Evolutionary conservation across 2,113 vertebrate genomes (phyloP).

Genomic region (Myrmecophaga tridactyla): DNA sequence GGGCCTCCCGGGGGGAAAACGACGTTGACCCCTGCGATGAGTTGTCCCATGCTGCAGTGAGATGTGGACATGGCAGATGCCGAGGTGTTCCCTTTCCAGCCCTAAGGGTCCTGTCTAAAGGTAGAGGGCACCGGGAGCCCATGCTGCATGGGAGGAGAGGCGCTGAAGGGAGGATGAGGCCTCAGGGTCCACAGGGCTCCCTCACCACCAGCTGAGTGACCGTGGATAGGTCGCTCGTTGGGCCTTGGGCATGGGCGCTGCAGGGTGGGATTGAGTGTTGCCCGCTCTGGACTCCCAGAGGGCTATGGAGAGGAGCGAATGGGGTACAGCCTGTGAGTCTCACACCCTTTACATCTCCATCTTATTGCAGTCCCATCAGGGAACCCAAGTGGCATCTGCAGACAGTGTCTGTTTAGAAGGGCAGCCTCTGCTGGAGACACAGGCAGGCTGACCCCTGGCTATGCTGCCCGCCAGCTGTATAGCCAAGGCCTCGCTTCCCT

Average conservation of each 20-base stretch:
- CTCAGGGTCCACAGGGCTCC: neutral
- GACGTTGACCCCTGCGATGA: neutral
- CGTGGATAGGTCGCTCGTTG: no score
- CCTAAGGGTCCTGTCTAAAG: no score
- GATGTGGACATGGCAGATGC: neutral
- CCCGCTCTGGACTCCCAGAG: rapidly evolving
- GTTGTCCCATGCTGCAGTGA: neutral
- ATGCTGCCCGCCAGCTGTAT: neutral
- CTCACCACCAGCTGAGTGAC: neutral
- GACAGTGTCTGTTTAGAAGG: rapidly evolving
- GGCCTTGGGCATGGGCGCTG: rapidly evolving
- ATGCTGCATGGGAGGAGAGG: rapidly evolving
- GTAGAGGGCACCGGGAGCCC: rapidly evolving
- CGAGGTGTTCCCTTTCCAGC: neutral
- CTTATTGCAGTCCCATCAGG: rapidly evolving
- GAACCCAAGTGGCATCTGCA: rapidly evolving
- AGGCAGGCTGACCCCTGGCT: neutral
- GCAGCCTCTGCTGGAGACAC: neutral
- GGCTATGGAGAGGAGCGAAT: neutral
- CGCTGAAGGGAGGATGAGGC: rapidly evolving
- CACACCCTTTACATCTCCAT: rapidly evolving
- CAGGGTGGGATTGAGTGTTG: rapidly evolving
- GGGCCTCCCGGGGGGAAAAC: neutral
- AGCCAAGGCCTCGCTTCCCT: neutral
- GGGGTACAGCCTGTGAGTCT: rapidly evolving